Evolutionary conservation across 2,888 invertebrate species (phyloP).

Genomic region (Tigriopus californicus): DNA sequence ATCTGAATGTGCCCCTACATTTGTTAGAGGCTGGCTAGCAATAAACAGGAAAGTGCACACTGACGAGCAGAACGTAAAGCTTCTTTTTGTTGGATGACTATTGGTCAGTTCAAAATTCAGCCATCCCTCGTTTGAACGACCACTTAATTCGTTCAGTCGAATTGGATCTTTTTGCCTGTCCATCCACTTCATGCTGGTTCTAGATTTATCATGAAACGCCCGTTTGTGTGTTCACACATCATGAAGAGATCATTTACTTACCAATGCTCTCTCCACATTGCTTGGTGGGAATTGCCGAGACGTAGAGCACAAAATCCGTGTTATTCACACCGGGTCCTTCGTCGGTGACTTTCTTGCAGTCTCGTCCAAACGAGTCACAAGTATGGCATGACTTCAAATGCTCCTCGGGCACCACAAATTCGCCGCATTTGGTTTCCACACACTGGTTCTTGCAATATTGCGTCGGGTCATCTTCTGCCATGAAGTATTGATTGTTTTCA

Average conservation of each 20-base stretch:
- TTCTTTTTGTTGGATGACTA: no score
- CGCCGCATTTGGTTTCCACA: constrained; percentile 8
- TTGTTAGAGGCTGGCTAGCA: no score
- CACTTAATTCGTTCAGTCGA: no score
- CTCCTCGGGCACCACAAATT: constrained; percentile 1
- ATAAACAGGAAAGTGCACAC: no score
- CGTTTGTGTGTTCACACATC: no score
- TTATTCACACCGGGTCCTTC: background rate
- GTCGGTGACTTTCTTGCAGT: background rate
- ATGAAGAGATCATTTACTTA: background rate
- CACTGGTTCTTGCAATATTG: background rate
- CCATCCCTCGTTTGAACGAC: no score
- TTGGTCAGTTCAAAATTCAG: no score
- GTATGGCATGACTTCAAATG: constrained; percentile 9
- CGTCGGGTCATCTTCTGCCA: background rate
- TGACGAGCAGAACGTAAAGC: no score
- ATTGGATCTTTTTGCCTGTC: no score
- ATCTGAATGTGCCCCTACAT: no score
- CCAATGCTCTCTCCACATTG: constrained; percentile 7
- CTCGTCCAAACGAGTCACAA: constrained; percentile 2
- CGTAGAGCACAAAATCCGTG: constrained; percentile 11
- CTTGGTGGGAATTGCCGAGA: background rate
- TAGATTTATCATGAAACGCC: no score
- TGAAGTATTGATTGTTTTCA: constrained; percentile 11
- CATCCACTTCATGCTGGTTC: no score